A percentile compares a stretch with the other conserved stretches of the same genome.
These are phyloP conservation scores for Tiaroga cobitis DNA, from an alignment of 2,797 vertebrate genomes.

Conservation along the genomic window DNA sequence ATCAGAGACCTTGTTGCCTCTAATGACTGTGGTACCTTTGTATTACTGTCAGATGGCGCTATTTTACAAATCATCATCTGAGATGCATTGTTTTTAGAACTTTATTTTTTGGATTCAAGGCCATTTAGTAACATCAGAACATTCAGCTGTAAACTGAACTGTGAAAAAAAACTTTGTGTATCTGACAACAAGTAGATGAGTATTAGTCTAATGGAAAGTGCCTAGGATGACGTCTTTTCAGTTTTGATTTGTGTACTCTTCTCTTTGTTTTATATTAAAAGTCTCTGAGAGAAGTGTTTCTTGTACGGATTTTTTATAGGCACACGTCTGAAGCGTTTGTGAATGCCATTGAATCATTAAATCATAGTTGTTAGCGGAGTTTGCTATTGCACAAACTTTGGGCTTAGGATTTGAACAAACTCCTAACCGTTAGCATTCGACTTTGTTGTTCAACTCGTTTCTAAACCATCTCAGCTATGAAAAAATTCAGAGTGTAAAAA, in stretches of 20 bases:
- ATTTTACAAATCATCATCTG: conserved; percentile 16
- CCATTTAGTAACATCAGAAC: neutral
- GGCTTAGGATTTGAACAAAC: neutral
- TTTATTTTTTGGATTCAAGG: neutral
- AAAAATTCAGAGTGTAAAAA: neutral
- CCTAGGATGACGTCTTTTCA: conserved; percentile 2
- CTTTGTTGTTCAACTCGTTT: neutral
- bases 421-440: neutral
- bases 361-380: neutral
- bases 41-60: conserved; percentile 11
- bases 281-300: neutral
- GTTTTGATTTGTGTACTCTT: conserved; percentile 12
- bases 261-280: conserved; percentile 40
- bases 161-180: neutral
- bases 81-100: neutral
- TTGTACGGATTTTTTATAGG: neutral
- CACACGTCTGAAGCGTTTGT: neutral
- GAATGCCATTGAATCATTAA: neutral
- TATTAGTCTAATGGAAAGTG: neutral
- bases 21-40: conserved; percentile 18
- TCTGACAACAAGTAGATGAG: neutral
- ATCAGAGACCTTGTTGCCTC: neutral
- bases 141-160: neutral
- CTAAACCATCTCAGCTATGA: neutral
- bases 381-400: neutral